Evolutionary conservation across 2,797 vertebrate genomes (phyloP).

Genomic region (Sternarchorhynchus goeldii): DNA sequence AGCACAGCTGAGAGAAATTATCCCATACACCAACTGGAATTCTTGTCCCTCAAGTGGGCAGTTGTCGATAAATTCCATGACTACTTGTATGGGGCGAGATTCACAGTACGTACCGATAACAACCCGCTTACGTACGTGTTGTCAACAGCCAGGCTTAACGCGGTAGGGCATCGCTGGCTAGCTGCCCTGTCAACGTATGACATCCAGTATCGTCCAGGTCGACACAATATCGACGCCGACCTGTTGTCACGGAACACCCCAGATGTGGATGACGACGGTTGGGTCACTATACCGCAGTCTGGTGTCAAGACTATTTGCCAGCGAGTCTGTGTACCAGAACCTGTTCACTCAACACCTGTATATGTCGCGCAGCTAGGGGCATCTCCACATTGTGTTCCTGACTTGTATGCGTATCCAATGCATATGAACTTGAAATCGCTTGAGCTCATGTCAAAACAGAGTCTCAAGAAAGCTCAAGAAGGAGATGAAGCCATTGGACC

Average conservation of each 20-base stretch:
- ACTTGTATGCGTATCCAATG: conserved; percentile 3
- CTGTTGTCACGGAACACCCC: conserved; percentile 22
- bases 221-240: conserved; percentile 27
- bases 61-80: conserved; percentile 7
- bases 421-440: conserved; percentile 12
- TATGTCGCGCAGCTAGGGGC: conserved; percentile 31
- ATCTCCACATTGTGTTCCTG: conserved; percentile 17
- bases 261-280: not conserved
- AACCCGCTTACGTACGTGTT: not conserved
- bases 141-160: not conserved
- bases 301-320: conserved; percentile 37
- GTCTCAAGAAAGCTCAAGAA: conserved; percentile 25
- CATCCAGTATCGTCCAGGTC: conserved; percentile 2
- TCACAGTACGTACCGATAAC: not conserved
- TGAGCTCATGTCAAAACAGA: not conserved
- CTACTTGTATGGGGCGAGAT: not conserved
- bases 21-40: conserved; percentile 30
- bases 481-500: not conserved
- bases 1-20: not conserved
- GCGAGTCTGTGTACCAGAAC: not conserved
- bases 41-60: not conserved
- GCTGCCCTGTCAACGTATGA: not conserved
- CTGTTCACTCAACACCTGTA: too few species aligned
- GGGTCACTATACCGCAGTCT: conserved; percentile 11
- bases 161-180: not conserved